Evolutionary conservation across 2,888 invertebrate genomes (phyloP).

Genomic region (Calameuta filiformis): DNA sequence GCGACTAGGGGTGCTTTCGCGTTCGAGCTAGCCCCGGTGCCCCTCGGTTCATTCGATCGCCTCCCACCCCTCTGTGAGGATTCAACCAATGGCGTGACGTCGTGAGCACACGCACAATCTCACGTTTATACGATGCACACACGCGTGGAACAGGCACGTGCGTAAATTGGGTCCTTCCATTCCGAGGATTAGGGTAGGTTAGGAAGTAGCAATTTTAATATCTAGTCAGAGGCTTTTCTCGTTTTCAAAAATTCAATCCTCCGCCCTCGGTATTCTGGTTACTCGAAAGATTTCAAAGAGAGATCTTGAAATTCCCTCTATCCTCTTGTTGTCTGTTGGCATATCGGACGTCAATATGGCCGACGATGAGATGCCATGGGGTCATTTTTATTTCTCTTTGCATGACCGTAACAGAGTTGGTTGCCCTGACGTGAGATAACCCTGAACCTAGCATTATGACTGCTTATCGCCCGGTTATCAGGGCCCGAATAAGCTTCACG

Average conservation of each 20-base stretch:
- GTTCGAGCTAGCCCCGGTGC: neutral
- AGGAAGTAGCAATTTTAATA: constrained; percentile 29
- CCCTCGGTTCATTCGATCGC: constrained; percentile 24
- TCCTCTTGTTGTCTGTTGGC: constrained; percentile 9
- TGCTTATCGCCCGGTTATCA: constrained; percentile 63
- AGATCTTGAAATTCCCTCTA: neutral
- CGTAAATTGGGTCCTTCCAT: constrained; percentile 35
- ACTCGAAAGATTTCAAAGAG: neutral
- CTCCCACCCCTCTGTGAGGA: constrained; percentile 18
- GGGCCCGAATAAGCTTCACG: constrained; percentile 44
- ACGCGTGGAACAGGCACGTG: constrained; percentile 20
- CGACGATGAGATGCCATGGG: constrained; percentile 8
- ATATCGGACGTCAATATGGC: neutral
- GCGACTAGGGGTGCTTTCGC: neutral
- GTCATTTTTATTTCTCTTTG: constrained; percentile 20
- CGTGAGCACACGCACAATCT: constrained; percentile 11
- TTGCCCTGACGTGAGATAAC: constrained; percentile 64
- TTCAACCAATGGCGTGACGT: constrained; percentile 20
- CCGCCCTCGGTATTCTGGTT: neutral
- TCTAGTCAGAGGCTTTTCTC: neutral
- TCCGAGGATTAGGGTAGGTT: constrained; percentile 33
- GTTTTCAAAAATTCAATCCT: neutral
- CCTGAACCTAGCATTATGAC: constrained; percentile 60
- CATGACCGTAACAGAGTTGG: constrained; percentile 49
- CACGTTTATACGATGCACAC: constrained; percentile 16